A percentile compares a stretch with the other conserved stretches of the same genome.
These are phyloP conservation scores for Listronotus bonariensis DNA, from an alignment of 1,140 invertebrate genomes.

Conservation along the genomic window DNA sequence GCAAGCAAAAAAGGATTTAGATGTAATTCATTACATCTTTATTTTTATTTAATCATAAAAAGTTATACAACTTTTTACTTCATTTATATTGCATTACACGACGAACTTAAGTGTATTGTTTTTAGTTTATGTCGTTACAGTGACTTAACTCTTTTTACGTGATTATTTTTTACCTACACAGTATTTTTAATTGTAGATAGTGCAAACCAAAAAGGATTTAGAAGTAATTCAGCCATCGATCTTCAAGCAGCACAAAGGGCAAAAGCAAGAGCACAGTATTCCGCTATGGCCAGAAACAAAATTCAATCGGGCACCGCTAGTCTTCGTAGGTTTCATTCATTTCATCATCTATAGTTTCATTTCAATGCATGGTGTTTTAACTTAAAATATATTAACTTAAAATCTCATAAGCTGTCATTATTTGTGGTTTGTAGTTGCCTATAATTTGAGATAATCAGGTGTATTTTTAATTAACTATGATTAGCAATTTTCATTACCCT, in stretches of 20 bases:
- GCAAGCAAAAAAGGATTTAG: conserved; percentile 60
- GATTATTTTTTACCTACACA: no score
- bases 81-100: no score
- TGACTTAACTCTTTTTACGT: no score
- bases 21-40: conserved; percentile 81
- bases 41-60: no score
- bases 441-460: no score
- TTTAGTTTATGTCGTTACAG: no score
- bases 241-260: conserved; percentile 85
- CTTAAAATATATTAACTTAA: conserved; percentile 4
- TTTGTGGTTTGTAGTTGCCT: no score
- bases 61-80: no score
- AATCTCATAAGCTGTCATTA: conserved; percentile 15
- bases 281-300: conserved; percentile 75
- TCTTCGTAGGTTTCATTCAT: conserved; percentile 63
- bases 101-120: no score
- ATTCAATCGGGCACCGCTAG: conserved; percentile 71
- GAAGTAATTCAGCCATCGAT: conserved; percentile 93
- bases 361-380: conserved; percentile 4
- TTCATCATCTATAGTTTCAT: conserved; percentile 3
- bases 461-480: no score
- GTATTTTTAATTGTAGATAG: conserved; percentile 19
- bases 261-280: conserved; percentile 78
- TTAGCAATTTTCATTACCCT: no score
- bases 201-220: conserved; percentile 56